Evolutionary conservation across 2,113 vertebrate species (phyloP).

Genomic region (Salvelinus namaycush): DNA sequence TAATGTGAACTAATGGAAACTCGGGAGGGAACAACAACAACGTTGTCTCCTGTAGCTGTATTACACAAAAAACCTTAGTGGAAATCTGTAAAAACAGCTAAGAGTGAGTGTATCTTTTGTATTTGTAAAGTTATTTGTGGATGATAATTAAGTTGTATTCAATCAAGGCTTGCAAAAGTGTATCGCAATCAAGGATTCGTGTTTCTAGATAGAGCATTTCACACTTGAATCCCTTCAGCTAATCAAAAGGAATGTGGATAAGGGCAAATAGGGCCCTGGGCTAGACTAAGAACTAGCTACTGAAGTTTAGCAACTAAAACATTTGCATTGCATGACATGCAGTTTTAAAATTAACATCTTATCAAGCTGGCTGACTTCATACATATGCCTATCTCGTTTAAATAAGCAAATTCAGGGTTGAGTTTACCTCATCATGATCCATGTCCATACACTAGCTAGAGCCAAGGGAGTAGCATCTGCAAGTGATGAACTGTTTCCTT

Average conservation of each 20-base stretch:
- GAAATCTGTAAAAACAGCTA: too few relatives aligned
- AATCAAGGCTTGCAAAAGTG: too few relatives aligned
- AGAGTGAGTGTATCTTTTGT: too few relatives aligned
- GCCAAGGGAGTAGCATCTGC: constrained; percentile 39
- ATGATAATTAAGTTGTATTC: too few relatives aligned
- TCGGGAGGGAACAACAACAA: too few relatives aligned
- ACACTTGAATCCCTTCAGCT: too few relatives aligned
- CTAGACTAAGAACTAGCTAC: not conserved
- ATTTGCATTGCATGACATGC: not conserved
- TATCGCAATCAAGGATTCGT: too few relatives aligned
- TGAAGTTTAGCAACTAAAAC: not conserved
- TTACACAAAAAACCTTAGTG: too few relatives aligned
- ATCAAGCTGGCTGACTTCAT: not conserved
- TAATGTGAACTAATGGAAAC: too few relatives aligned
- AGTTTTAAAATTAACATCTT: not conserved
- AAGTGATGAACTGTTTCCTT: constrained; percentile 28
- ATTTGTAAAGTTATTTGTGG: too few relatives aligned
- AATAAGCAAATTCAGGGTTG: constrained; percentile 1
- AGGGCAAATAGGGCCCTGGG: not conserved
- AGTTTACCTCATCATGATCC: constrained; percentile 64
- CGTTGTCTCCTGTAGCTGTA: too few relatives aligned
- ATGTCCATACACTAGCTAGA: constrained; percentile 44
- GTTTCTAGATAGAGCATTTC: too few relatives aligned
- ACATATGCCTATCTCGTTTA: not conserved
- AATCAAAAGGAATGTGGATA: not conserved